Percentiles rank a stretch among this genome's conserved stretches.
Conservation (phyloP, 2,888 invertebrate genomes). For the Acleris literana region DNA sequence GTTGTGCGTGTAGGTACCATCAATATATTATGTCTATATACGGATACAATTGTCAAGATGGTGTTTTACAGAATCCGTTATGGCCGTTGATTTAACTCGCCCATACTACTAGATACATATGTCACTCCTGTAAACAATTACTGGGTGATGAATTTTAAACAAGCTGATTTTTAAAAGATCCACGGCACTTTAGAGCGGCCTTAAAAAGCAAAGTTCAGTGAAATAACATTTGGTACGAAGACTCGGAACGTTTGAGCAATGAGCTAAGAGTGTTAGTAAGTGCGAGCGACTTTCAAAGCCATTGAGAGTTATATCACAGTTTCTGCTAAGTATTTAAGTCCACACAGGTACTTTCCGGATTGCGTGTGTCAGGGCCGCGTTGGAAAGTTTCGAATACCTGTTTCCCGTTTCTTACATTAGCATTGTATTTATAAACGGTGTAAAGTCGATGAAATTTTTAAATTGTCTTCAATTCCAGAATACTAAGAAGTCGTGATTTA, state of each 20-base stretch:
- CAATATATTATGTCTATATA: no score
- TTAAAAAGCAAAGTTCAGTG: conserved; percentile 47
- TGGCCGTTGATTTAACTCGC: no score
- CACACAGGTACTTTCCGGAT: conserved; percentile 9
- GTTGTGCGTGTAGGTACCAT: no score
- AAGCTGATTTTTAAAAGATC: conserved; percentile 46
- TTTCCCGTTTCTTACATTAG: background rate
- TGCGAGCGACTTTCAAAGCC: conserved; percentile 14
- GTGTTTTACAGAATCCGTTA: no score
- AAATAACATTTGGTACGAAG: conserved; percentile 13
- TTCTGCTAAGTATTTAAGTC: conserved; percentile 19
- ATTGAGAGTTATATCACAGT: conserved; percentile 18
- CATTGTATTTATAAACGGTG: background rate
- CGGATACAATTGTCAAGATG: no score
- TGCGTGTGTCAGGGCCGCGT: background rate
- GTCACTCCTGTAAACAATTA: no score
- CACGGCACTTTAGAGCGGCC: conserved; percentile 43
- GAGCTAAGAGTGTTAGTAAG: conserved; percentile 11
- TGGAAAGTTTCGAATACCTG: conserved; percentile 2
- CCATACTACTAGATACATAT: no score
- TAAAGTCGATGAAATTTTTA: no score
- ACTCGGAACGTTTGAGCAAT: background rate
- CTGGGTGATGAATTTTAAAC: no score
- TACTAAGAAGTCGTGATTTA: no score
- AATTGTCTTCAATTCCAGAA: no score